phyloP scores from a whole-genome alignment of 2,888 invertebrate species.

The Dasysyrphus tricinctus region DNA sequence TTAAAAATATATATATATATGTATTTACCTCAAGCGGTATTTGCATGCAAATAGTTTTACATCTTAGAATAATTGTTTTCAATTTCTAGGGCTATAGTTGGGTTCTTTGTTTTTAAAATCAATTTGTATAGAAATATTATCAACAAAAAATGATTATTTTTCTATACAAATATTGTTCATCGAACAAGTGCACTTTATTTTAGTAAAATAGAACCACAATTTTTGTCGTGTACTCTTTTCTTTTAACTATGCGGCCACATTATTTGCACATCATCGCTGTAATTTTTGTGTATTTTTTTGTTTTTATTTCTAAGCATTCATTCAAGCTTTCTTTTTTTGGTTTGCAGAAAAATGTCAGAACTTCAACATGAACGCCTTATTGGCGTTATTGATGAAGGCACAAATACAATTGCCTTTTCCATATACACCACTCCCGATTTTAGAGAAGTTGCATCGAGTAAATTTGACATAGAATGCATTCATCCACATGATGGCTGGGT shows the following conservation, averaged over 20 bases:
- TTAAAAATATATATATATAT: no score
- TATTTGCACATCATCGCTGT: slow-evolving; percentile 3
- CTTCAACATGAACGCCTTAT: slow-evolving; percentile 85
- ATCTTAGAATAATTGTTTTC: no score
- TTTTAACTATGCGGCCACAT: not conserved
- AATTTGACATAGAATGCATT: slow-evolving; percentile 91
- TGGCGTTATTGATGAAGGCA: slow-evolving; percentile 97
- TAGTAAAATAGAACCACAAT: not conserved
- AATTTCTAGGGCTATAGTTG: no score
- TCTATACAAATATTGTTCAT: no score
- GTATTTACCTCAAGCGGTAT: no score
- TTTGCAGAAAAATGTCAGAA: slow-evolving; percentile 67
- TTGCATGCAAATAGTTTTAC: no score
- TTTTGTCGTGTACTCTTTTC: not conserved
- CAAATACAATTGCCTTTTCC: slow-evolving; percentile 94
- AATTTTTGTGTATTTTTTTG: not conserved
- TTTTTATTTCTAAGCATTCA: not conserved
- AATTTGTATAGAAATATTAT: no score
- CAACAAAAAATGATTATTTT: no score
- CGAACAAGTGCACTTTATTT: no score
- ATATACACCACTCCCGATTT: slow-evolving; percentile 90
- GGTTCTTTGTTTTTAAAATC: no score
- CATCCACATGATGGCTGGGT: slow-evolving; percentile 96
- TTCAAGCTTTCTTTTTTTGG: not conserved
- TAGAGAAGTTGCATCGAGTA: slow-evolving; percentile 91